Base-by-base conservation (phyloP, 30 jellyfish, hydroid and myxozoan genomes). In the Nemopilema nomurai region DNA sequence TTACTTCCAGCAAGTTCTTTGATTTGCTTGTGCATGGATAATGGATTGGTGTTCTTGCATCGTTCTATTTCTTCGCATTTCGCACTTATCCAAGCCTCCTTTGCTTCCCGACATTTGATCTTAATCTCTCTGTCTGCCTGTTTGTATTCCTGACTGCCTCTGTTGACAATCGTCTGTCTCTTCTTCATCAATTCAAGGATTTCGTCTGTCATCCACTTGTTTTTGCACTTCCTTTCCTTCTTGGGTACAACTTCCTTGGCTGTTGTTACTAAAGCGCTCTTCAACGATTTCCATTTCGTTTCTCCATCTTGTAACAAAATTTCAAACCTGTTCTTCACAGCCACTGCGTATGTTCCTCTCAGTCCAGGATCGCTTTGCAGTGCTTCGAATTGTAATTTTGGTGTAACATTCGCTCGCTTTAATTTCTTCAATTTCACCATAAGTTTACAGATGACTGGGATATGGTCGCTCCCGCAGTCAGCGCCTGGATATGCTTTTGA, bases 401-500 rank as follows among this genome's bases (percentile, higher is more conserved):
- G 30, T 31, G 8, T 26, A 16, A 17, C 7, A 6, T 73, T 73
- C 51, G 25, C 31, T 66, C 33, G 30, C 69, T 73, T 73, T 23
- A 73, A 25, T 41, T 41, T 32, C 33, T 67, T 50, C 26, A 70
- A 17, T 29, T 4, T 70, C 50, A 32, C 30, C 33, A 1, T 30
- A 29, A 49, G 8, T 1, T 0, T 0, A 25, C 70, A 31, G 27
- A 73, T 33, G 8, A 73, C 69, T 18, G 69, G 65, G 28, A 0
- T 51, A 73, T 73, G 83, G 69, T 73, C 83, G 23, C 83, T 73
- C 7, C 27, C 65, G 23, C 70, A 73, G 52, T 83, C 92, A 16
- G 86, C 81, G 19, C 89, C 89, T 20, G 81, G 81, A 74, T 69
- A 72, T 0, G 81, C 57, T 51, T 66, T 16, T 6, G 53, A 25